phyloP scores from a whole-genome alignment of 2,797 vertebrate species.

The Tokudaia muenninki region DNA sequence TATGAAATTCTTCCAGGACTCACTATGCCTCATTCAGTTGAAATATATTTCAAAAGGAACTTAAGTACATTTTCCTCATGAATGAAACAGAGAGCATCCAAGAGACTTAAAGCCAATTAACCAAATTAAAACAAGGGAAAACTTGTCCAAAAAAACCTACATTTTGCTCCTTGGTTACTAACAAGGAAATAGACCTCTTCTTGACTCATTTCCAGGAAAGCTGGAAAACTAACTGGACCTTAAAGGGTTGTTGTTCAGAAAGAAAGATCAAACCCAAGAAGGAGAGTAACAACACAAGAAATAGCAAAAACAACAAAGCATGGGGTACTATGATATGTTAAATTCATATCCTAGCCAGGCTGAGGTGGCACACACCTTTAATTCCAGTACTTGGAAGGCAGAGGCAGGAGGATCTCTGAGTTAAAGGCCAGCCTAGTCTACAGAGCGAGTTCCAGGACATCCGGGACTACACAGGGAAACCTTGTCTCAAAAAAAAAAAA shows the following conservation, averaged over 20 bases:
- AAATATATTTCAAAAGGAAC: constrained; percentile 7
- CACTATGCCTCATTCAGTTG: background rate
- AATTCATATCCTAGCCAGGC: background rate
- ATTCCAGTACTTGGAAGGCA: background rate
- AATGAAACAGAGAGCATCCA: background rate
- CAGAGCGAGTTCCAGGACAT: background rate
- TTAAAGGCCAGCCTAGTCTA: background rate
- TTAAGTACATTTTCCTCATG: constrained; percentile 27
- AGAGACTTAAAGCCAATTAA: background rate
- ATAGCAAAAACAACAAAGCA: background rate
- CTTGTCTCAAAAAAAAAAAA: background rate
- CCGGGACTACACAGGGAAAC: background rate
- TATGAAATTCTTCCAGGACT: constrained; percentile 33
- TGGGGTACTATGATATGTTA: background rate
- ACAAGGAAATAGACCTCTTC: background rate
- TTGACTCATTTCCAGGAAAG: constrained; percentile 34
- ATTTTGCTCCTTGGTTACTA: background rate
- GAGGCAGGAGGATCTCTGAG: background rate
- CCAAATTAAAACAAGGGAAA: constrained; percentile 15
- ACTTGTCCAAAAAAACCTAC: background rate
- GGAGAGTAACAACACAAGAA: background rate
- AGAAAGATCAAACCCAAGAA: constrained; percentile 12
- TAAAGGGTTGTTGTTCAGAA: constrained; percentile 7
- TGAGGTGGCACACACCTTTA: background rate
- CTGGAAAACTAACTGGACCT: background rate